Evolutionary conservation across 2,888 invertebrate genomes (phyloP).

Genomic region (Drosophila tripunctata): DNA sequence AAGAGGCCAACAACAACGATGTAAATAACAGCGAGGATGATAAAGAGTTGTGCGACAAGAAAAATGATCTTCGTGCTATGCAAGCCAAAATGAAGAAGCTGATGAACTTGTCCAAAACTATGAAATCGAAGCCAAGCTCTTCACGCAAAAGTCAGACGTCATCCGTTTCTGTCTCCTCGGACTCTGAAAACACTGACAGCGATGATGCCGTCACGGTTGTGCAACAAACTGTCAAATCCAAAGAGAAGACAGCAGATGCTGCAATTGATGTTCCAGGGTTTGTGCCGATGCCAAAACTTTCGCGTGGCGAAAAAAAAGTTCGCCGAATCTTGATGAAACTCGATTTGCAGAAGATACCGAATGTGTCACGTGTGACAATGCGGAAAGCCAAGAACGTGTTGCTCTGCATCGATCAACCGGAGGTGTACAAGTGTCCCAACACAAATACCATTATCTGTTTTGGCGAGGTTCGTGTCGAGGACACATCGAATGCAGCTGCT

Average conservation of each 20-base stretch:
- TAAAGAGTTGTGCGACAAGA: neutral
- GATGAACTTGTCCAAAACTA: conserved; percentile 15
- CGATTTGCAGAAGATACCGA: conserved; percentile 43
- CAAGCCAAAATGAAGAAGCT: conserved; percentile 19
- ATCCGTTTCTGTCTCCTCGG: conserved; percentile 9
- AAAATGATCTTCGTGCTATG: neutral
- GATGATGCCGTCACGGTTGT: conserved; percentile 30
- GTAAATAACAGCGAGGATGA: neutral
- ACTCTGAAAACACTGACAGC: conserved; percentile 24
- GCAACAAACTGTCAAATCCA: neutral
- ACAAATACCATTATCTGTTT: conserved; percentile 54
- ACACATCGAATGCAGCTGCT: conserved; percentile 35
- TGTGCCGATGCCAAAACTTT: conserved; percentile 3
- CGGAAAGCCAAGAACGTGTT: conserved; percentile 56
- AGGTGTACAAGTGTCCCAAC: conserved; percentile 51
- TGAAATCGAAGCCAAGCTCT: neutral
- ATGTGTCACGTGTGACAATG: conserved; percentile 62
- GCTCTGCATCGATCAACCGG: conserved; percentile 57
- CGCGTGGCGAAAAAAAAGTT: conserved; percentile 68
- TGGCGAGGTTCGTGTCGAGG: conserved; percentile 58
- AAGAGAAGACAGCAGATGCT: neutral
- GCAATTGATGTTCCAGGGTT: neutral
- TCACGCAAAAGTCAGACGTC: neutral
- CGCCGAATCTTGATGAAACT: conserved; percentile 59
- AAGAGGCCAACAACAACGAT: neutral